Conservation (phyloP, 1,140 invertebrate species). For the Platyscapa corneri region DNA sequence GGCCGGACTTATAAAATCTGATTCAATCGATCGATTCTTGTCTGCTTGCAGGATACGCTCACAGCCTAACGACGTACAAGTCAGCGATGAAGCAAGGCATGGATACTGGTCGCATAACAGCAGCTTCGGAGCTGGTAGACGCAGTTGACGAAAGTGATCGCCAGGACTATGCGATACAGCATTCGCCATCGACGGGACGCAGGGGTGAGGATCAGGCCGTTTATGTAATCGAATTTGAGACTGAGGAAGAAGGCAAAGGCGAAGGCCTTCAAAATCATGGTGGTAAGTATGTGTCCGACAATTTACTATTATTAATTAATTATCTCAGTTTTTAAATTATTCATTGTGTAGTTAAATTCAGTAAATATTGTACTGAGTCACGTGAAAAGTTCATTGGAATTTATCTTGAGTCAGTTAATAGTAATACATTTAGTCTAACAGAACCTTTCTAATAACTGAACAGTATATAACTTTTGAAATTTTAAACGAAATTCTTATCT, state of each 20-base stretch:
- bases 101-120: neutral
- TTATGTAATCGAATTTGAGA: constrained; percentile 65
- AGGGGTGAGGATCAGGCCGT: constrained; percentile 58
- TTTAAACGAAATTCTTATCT: neutral
- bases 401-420: neutral
- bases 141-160: constrained; percentile 32
- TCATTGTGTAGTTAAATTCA: neutral
- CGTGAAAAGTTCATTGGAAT: neutral
- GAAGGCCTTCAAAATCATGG: constrained; percentile 57
- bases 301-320: constrained; percentile 54
- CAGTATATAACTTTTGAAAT: neutral
- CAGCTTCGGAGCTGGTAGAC: neutral
- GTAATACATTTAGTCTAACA: neutral
- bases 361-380: neutral
- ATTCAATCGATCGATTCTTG: neutral
- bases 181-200: neutral
- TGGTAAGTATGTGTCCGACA: constrained; percentile 57
- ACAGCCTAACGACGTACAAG: neutral
- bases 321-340: constrained; percentile 14
- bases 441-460: neutral
- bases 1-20: too few species aligned
- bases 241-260: constrained; percentile 61
- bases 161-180: constrained; percentile 10
- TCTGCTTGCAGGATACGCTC: constrained; percentile 5
- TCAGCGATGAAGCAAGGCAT: neutral